These are phyloP conservation scores for Leptothorax acervorum DNA, from an alignment of 2,888 invertebrate genomes.

Conservation along the genomic window DNA sequence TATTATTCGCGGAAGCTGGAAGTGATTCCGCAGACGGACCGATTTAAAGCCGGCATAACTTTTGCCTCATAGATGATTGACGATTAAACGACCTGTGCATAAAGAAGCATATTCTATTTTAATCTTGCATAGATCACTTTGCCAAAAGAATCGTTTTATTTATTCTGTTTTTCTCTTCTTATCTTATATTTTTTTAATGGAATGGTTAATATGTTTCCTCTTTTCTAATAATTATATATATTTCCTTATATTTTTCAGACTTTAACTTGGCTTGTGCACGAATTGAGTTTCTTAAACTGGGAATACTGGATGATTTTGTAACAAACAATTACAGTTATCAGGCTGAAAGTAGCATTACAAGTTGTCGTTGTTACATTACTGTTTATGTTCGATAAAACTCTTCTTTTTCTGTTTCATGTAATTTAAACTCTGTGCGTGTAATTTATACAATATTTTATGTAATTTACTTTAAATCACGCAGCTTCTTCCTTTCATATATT, in stretches of 20 bases:
- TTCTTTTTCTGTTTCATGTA: slow-evolving; percentile 50
- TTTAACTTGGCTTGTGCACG: background rate
- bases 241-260: background rate
- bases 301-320: background rate
- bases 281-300: background rate
- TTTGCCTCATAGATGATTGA: background rate
- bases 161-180: background rate
- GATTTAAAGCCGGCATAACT: background rate
- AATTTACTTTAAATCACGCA: background rate
- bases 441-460: background rate
- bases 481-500: background rate
- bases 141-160: background rate
- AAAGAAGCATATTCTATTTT: background rate
- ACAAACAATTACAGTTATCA: background rate
- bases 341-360: slow-evolving; percentile 59
- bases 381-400: slow-evolving; percentile 51
- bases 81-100: background rate
- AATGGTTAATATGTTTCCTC: background rate
- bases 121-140: background rate
- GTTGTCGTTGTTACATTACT: slow-evolving; percentile 49
- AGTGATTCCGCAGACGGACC: background rate
- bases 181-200: background rate
- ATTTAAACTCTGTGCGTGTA: background rate
- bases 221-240: background rate
- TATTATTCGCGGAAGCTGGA: background rate